Percentiles rank a stretch among this genome's conserved stretches.
Conservation (phyloP, 92 coral and sea anemone species). For the Epizoanthus ramosus region DNA sequence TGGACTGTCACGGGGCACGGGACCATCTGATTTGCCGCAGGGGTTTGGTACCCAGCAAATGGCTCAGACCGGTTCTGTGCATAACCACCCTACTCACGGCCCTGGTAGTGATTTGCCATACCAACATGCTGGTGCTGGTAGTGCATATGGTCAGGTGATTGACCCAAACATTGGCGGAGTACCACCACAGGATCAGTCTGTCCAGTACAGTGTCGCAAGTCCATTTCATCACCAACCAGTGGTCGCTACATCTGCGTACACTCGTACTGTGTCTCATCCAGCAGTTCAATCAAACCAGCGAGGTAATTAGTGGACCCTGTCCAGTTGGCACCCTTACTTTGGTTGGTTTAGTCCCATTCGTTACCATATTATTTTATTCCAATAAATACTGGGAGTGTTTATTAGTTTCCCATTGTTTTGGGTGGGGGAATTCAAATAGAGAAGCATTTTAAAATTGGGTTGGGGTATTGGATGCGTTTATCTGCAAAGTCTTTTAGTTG, state of each 20-base stretch:
- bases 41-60: not conserved
- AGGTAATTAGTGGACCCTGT: not conserved
- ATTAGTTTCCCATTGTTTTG: no score
- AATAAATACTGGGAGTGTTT: no score
- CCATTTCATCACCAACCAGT: conserved; percentile 8
- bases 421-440: no score
- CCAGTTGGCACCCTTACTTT: not conserved
- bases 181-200: not conserved
- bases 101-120: not conserved
- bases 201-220: conserved; percentile 26
- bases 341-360: not conserved
- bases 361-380: not conserved
- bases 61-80: not conserved
- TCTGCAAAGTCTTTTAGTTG: no score
- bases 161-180: not conserved
- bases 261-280: not conserved
- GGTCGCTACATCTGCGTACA: not conserved
- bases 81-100: not conserved
- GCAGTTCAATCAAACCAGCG: not conserved
- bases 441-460: no score
- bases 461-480: no score
- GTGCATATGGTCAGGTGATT: not conserved
- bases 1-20: not conserved
- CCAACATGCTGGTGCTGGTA: not conserved
- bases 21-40: not conserved